Base-by-base conservation (phyloP, 2,797 vertebrate species). In the Petrocephalus schoutedeni region DNA sequence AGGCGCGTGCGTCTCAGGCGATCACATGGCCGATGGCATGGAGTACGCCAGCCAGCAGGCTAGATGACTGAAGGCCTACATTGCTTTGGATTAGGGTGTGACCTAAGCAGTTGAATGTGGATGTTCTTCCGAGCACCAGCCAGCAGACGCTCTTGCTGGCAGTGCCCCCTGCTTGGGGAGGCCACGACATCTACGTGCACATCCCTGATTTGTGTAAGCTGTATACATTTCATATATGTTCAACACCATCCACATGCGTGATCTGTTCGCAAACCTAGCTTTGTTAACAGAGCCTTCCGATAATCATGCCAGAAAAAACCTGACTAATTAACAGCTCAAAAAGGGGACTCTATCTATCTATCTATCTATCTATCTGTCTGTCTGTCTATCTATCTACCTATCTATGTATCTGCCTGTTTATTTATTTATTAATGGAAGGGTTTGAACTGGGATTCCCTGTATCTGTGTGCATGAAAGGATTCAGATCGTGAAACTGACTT, bases 71-170 rank as follows among this genome's bases (percentile, higher is more conserved):
- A 71, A 71, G 4, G 8, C 32, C 67, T 16, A 2, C 10, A 36
- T 36, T 5, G 32, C 14, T 71, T 71, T 71, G 32, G 67, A 36
- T 71, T 32, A 16, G 10, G 14, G 67, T 36, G 10, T 16, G 23
- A 36, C 23, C 67, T 71, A 2, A 36, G 32, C 1, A 14, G 67
- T 0, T 71, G 28, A 16, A 71, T 36, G 67, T 36, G 67, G 36
- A 82, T 28, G 83, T 85, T 54, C 53, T 54, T 23, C 49, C 57
- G 51, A 56, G 9, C 21, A 14, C 12, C 23, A 56, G 83, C 23
- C 83, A 85, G 53, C 83, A 28, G 82, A 51, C 7, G 21, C n/a
- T 85, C 83, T 57, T 85, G 83, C 32, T 85, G 82, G 82, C 4
- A 0, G 21, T 56, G 53, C 56, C 21, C 57, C 53, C 28, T 16